Conservation (phyloP, 2,113 vertebrate genomes). For the Phaetusa simplex region DNA sequence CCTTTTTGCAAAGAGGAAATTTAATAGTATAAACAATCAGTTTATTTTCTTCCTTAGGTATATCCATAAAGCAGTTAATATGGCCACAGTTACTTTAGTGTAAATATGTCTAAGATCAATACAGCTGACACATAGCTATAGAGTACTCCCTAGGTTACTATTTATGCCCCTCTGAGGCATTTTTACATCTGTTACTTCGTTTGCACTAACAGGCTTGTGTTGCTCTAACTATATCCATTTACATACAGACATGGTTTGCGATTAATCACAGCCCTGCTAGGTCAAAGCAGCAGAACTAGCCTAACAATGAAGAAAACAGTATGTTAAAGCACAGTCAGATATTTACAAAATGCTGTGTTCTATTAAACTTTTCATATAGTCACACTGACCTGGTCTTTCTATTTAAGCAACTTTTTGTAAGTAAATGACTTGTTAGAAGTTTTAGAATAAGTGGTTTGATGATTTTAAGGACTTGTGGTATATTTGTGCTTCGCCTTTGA, state of each 20-base stretch:
- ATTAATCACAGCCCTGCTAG: neutral
- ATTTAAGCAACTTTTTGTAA: neutral
- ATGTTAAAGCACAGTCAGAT: neutral
- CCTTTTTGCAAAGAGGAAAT: neutral
- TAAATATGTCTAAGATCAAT: neutral
- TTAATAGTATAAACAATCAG: neutral
- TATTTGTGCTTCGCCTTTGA: neutral
- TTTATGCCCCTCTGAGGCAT: neutral
- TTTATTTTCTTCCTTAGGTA: neutral
- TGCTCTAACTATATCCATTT: neutral
- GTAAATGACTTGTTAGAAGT: neutral
- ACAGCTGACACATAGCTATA: neutral
- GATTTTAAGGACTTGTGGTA: neutral
- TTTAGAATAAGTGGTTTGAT: neutral
- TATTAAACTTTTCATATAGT: neutral
- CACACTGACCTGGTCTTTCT: neutral
- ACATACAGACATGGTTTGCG: neutral
- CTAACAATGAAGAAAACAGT: neutral
- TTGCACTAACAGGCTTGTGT: neutral
- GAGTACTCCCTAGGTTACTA: neutral
- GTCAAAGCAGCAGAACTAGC: neutral
- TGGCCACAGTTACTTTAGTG: neutral
- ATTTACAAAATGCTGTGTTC: neutral
- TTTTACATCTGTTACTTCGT: neutral
- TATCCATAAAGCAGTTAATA: neutral